Conservation (phyloP, 2,888 invertebrate species). For the Ophion ellenae region DNA sequence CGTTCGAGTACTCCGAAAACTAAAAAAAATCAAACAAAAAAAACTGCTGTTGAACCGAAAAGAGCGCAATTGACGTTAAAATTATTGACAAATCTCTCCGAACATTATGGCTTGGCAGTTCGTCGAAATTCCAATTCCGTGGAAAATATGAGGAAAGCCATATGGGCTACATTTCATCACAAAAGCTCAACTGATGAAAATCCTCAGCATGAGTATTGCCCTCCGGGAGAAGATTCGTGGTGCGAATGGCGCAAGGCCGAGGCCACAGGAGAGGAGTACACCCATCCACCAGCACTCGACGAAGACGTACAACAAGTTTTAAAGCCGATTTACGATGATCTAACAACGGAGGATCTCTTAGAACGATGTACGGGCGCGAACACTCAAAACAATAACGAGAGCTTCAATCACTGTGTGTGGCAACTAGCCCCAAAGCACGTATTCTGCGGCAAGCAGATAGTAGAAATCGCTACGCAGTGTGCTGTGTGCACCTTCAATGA, state of each 20-base stretch:
- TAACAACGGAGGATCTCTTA: constrained; percentile 57
- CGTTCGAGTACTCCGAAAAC: constrained; percentile 52
- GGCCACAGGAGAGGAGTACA: constrained; percentile 51
- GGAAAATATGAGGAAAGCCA: constrained; percentile 52
- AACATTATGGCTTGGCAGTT: constrained; percentile 53
- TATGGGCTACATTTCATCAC: constrained; percentile 57
- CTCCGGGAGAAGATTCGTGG: no score
- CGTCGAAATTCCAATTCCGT: constrained; percentile 53
- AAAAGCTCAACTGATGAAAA: constrained; percentile 56
- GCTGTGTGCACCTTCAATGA: no score
- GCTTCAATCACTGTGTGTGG: no score
- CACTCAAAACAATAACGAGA: no score
- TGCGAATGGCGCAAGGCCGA: constrained; percentile 29
- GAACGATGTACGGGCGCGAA: no score
- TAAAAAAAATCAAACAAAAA: constrained; percentile 31
- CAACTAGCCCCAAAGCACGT: no score
- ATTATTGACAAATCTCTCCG: constrained; percentile 41
- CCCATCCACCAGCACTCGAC: constrained; percentile 50
- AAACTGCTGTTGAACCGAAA: no score
- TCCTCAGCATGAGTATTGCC: constrained; percentile 56
- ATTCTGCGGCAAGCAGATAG: no score
- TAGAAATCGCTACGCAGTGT: no score
- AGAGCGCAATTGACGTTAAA: constrained; percentile 51
- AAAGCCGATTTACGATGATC: constrained; percentile 61
- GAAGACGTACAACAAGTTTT: constrained; percentile 45